Conservation (phyloP, 1,140 invertebrate genomes). For the Heliconius eleuchia region DNA sequence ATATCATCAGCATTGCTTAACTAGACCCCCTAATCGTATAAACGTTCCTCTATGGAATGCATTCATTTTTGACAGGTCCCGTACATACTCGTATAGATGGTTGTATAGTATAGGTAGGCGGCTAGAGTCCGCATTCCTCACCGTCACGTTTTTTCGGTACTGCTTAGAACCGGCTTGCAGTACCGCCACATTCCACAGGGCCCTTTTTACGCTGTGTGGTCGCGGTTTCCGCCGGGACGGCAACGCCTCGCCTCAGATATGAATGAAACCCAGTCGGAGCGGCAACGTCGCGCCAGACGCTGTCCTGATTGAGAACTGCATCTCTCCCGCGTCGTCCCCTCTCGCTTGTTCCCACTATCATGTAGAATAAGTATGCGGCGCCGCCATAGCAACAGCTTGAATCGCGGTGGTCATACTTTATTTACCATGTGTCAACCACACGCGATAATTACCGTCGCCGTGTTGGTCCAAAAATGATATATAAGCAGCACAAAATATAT, state of each 20-base stretch:
- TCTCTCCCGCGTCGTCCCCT: slow-evolving; percentile 71
- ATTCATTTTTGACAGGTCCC: slow-evolving; percentile 40
- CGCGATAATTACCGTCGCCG: slow-evolving; percentile 37
- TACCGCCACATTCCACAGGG: slow-evolving; percentile 77
- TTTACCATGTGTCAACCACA: slow-evolving; percentile 45
- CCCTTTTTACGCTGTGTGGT: slow-evolving; percentile 79
- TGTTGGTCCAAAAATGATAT: slow-evolving; percentile 22
- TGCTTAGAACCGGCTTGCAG: slow-evolving; percentile 72
- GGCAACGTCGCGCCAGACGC: slow-evolving; percentile 78
- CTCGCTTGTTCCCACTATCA: slow-evolving; percentile 55
- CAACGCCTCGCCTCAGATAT: slow-evolving; percentile 80
- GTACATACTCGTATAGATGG: slow-evolving; percentile 17
- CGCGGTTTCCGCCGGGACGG: slow-evolving; percentile 79
- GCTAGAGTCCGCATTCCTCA: slow-evolving; percentile 69
- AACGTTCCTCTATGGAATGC: slow-evolving; percentile 3
- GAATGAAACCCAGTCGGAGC: slow-evolving; percentile 78
- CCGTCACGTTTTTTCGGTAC: slow-evolving; percentile 68
- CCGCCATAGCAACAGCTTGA: slow-evolving; percentile 39
- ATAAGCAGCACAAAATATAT: background rate
- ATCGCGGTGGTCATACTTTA: slow-evolving; percentile 50
- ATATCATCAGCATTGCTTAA: background rate
- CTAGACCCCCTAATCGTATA: background rate
- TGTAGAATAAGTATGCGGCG: slow-evolving; percentile 44
- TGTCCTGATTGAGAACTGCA: slow-evolving; percentile 77
- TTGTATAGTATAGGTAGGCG: slow-evolving; percentile 31